Evolutionary conservation across 2,888 invertebrate genomes (phyloP).

Genomic region (Leucoptera coffeella): DNA sequence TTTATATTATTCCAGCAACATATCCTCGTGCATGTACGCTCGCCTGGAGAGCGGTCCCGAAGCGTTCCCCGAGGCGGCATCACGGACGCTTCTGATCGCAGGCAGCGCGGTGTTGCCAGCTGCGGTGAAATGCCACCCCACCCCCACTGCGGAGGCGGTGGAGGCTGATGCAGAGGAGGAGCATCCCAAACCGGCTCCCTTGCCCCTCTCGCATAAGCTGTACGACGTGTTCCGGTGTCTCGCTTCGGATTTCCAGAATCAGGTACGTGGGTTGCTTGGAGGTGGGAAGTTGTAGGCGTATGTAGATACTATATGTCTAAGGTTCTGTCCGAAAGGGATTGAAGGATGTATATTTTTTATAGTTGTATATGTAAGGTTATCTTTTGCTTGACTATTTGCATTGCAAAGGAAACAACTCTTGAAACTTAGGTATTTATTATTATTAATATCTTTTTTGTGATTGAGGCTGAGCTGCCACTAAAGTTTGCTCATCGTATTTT

Average conservation of each 20-base stretch:
- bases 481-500: no score
- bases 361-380: no score
- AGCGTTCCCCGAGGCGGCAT: slow-evolving; percentile 67
- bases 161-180: slow-evolving; percentile 13
- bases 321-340: no score
- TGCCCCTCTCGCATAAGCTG: slow-evolving; percentile 30
- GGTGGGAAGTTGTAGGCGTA: neutral
- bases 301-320: neutral
- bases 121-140: slow-evolving; percentile 30
- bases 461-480: no score
- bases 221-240: slow-evolving; percentile 45
- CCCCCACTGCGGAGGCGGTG: no score
- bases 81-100: slow-evolving; percentile 63
- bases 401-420: no score
- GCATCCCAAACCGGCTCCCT: slow-evolving; percentile 18
- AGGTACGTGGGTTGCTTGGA: slow-evolving; percentile 13
- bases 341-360: no score
- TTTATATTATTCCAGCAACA: no score
- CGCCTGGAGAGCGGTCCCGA: slow-evolving; percentile 77
- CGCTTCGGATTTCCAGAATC: slow-evolving; percentile 41
- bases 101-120: slow-evolving; percentile 57
- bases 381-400: no score
- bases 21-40: slow-evolving; percentile 35
- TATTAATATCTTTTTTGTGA: no score
- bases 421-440: no score